Conservation (phyloP, 2,888 invertebrate genomes). For the Cosmia trapezina region DNA sequence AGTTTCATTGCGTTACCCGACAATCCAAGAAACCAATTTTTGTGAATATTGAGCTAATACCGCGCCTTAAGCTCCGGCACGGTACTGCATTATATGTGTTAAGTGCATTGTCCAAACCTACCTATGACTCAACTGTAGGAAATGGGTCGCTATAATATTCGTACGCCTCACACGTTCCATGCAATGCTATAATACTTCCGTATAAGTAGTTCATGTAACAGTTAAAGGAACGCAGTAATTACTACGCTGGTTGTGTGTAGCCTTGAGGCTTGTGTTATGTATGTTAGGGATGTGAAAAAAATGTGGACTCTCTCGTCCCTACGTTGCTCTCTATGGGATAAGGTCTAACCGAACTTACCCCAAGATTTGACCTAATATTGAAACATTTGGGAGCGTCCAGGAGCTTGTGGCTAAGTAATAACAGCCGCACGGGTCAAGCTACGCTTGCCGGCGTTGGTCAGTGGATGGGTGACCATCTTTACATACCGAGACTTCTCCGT, state of each 20-base stretch:
- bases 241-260: constrained; percentile 17
- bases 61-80: too few species aligned
- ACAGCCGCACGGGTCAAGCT: too few species aligned
- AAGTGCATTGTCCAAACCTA: not conserved
- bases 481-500: too few species aligned
- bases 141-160: constrained; percentile 32
- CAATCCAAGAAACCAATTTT: too few species aligned
- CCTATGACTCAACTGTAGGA: constrained; percentile 33
- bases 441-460: too few species aligned
- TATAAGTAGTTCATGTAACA: constrained; percentile 36
- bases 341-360: not conserved
- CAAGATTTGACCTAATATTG: not conserved
- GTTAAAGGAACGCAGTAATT: constrained; percentile 4
- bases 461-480: too few species aligned
- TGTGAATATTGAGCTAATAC: too few species aligned
- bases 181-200: constrained; percentile 45
- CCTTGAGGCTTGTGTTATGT: constrained; percentile 33
- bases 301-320: not conserved
- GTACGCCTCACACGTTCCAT: constrained; percentile 26
- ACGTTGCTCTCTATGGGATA: not conserved
- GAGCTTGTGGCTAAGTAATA: too few species aligned
- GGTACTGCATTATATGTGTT: too few species aligned
- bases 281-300: not conserved
- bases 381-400: not conserved
- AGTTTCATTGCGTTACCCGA: too few species aligned